Base-by-base conservation (phyloP, 2,113 vertebrate species). In the Typhlomys cinereus region DNA sequence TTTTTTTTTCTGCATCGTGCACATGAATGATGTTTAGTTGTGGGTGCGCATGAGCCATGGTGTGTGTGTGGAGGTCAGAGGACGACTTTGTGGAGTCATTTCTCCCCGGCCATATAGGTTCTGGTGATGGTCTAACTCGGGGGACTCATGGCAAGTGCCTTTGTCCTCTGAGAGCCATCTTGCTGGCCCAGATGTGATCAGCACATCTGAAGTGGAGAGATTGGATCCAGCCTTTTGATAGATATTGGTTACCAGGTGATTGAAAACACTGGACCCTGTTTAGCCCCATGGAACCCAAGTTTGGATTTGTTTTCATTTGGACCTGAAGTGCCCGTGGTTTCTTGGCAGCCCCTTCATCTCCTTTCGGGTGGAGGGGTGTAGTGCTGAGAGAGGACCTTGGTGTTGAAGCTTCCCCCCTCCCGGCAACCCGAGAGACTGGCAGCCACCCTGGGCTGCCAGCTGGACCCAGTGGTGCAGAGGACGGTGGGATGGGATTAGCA, bases 401-500 rank as follows among this genome's bases (percentile, higher is more conserved):
- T 6, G 59, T 41, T 5, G 27, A 5, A 39, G n/a, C n/a, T n/a
- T n/a, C n/a, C n/a, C n/a, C n/a, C n/a, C n/a, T 25, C 46, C 31
- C 57, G 41, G 84, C 10, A 52, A 9, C 54, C 48, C 1, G 10
- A 78, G 73, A 80, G 48, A 54, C 29, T 2, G 2, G 80, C 61
- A 54, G 67, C 66, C 1, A 0, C 9, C 11, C 57, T n/a, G 15
- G 1, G 57, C 36, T 25, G 74, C 70, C 73, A n/a, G 70, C 11
- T 23, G 15, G 39, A 54, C 13, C 9, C 59, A 0, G 70, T 85
- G 67, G 41, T 48, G 88, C 39, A 71, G 10, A 4, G 48, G 85
- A 27, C 31, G 1, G 34, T n/a, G 84, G 69, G 46, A 31, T 34
- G 93, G 89, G 79, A 90, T 95, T 90, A 88, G 88, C 93, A 84